These are phyloP conservation scores for Dendrocincla tyrannina DNA, from an alignment of 2,797 vertebrate species.

Conservation along the genomic window DNA sequence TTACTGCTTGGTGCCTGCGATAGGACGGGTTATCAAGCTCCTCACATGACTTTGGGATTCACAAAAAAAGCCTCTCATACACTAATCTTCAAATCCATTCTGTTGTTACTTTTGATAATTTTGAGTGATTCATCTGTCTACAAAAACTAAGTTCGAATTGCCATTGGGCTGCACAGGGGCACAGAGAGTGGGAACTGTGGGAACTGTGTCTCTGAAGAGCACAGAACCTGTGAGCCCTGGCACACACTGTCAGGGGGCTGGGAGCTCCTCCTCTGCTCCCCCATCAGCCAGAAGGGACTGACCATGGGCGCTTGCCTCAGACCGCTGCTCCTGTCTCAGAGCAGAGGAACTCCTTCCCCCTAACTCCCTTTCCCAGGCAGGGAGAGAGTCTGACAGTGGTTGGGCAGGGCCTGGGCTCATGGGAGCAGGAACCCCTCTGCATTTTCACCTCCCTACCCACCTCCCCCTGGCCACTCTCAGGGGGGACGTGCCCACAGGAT, in stretches of 20 bases:
- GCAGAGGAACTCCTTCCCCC: background rate
- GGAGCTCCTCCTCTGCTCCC: background rate
- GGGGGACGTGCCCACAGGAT: fast-evolving
- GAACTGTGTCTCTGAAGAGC: fast-evolving
- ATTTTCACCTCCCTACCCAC: background rate
- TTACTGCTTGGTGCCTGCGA: background rate
- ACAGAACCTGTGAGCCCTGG: background rate
- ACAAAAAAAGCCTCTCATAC: background rate
- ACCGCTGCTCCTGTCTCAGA: background rate
- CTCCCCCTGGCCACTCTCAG: background rate
- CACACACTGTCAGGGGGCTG: fast-evolving
- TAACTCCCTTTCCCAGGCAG: background rate
- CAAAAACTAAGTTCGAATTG: background rate
- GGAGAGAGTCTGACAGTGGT: background rate
- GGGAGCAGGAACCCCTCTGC: background rate
- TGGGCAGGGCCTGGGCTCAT: background rate
- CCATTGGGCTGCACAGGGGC: background rate
- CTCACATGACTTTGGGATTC: background rate
- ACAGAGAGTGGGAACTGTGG: fast-evolving
- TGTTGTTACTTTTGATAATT: background rate
- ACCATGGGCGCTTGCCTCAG: fast-evolving
- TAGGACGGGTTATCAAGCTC: background rate
- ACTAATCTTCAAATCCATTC: background rate
- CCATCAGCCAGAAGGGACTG: fast-evolving
- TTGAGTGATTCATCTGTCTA: background rate